These are phyloP conservation scores for Anthrax anthrax DNA, from an alignment of 2,888 invertebrate genomes.

Conservation along the genomic window DNA sequence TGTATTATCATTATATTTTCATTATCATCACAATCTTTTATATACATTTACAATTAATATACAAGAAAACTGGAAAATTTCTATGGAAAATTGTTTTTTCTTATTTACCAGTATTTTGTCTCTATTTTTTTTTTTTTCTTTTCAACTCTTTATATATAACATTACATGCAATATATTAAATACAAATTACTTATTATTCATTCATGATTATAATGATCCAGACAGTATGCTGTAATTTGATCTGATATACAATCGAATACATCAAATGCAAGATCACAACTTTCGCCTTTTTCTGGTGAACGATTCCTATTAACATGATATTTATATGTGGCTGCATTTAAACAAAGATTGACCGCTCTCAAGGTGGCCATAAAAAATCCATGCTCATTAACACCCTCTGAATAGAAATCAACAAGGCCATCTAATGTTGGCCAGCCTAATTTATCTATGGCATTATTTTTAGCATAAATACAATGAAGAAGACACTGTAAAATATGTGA, in stretches of 20 bases:
- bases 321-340: slow-evolving; percentile 34
- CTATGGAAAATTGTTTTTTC: too few relatives aligned
- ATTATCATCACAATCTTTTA: too few relatives aligned
- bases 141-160: too few relatives aligned
- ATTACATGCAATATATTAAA: too few relatives aligned
- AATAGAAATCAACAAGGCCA: slow-evolving; percentile 56
- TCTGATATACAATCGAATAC: slow-evolving; percentile 68
- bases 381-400: slow-evolving; percentile 62
- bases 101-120: too few relatives aligned
- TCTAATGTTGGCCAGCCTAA: slow-evolving; percentile 60
- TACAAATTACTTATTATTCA: background rate
- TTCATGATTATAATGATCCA: slow-evolving; percentile 26
- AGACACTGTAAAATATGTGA: slow-evolving; percentile 43
- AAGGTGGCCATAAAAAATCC: slow-evolving; percentile 62
- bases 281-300: slow-evolving; percentile 45
- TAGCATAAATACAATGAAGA: slow-evolving; percentile 63
- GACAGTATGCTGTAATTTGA: slow-evolving; percentile 59
- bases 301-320: slow-evolving; percentile 26
- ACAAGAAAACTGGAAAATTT: too few relatives aligned
- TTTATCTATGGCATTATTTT: slow-evolving; percentile 63
- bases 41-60: too few relatives aligned
- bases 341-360: slow-evolving; percentile 52
- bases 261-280: slow-evolving; percentile 62
- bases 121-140: too few relatives aligned
- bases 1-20: too few relatives aligned